phyloP scores from a whole-genome alignment of 2,888 invertebrate genomes.

The Mantis religiosa region DNA sequence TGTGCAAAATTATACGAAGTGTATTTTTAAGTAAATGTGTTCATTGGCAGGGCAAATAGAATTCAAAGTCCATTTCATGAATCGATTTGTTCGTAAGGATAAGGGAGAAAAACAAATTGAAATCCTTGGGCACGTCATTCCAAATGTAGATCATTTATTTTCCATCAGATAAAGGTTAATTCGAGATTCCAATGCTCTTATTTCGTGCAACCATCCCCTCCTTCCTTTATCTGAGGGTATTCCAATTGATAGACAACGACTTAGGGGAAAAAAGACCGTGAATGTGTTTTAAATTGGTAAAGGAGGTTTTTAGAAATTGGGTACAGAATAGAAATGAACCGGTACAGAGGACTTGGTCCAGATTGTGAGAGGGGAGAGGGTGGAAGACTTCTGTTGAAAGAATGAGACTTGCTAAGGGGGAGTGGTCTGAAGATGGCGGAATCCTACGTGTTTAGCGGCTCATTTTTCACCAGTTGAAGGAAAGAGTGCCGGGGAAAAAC shows the following conservation, averaged over 20 bases:
- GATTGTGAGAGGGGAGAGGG: neutral
- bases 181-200: neutral
- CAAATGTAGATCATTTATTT: neutral
- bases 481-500: conserved; percentile 22
- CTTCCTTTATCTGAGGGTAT: neutral
- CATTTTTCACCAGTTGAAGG: conserved; percentile 29
- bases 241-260: neutral
- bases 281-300: neutral
- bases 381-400: neutral
- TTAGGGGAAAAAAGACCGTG: neutral
- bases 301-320: neutral
- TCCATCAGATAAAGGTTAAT: conserved; percentile 10
- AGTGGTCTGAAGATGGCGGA: conserved; percentile 2
- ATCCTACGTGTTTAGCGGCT: conserved; percentile 29
- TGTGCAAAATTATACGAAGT: neutral
- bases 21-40: neutral
- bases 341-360: neutral
- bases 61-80: neutral
- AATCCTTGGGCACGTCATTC: neutral
- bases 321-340: conserved; percentile 7
- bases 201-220: neutral
- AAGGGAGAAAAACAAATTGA: neutral
- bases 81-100: neutral
- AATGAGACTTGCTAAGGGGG: neutral
- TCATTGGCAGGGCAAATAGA: neutral